Percentiles rank a stretch among this genome's conserved stretches.
Evolutionary conservation across 1,140 invertebrate genomes (phyloP).

Genomic region (Callitettix versicolor): DNA sequence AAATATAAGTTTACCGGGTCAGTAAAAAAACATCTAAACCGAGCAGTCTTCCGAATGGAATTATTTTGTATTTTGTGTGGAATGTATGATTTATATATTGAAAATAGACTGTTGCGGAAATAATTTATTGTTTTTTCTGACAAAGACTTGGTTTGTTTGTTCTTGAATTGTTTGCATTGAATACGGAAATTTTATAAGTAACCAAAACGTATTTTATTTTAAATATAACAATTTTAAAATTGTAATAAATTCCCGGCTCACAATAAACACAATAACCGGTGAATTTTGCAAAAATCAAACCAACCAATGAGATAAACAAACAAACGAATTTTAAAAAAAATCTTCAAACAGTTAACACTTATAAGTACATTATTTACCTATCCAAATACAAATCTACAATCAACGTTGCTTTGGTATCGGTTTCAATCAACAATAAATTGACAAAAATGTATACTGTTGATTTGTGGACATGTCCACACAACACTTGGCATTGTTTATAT

Average conservation of each 20-base stretch:
- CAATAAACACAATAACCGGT: no score
- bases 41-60: conserved; percentile 16
- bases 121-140: no score
- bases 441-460: conserved; percentile 2
- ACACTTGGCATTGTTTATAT: neutral
- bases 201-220: no score
- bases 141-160: no score
- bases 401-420: conserved; percentile 22
- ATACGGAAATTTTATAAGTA: no score
- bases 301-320: conserved; percentile 10
- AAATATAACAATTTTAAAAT: no score
- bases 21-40: conserved; percentile 3
- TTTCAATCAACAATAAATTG: conserved; percentile 14
- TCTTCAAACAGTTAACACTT: conserved; percentile 12
- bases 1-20: neutral
- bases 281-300: no score
- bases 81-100: no score
- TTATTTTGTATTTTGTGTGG: neutral
- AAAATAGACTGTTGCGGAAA: no score
- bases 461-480: neutral
- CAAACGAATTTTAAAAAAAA: conserved; percentile 9
- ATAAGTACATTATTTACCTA: conserved; percentile 3
- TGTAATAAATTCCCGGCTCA: no score
- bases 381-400: conserved; percentile 6
- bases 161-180: no score